These are phyloP conservation scores for Leptosomus discolor DNA, from an alignment of 2,113 vertebrate genomes.

Conservation along the genomic window DNA sequence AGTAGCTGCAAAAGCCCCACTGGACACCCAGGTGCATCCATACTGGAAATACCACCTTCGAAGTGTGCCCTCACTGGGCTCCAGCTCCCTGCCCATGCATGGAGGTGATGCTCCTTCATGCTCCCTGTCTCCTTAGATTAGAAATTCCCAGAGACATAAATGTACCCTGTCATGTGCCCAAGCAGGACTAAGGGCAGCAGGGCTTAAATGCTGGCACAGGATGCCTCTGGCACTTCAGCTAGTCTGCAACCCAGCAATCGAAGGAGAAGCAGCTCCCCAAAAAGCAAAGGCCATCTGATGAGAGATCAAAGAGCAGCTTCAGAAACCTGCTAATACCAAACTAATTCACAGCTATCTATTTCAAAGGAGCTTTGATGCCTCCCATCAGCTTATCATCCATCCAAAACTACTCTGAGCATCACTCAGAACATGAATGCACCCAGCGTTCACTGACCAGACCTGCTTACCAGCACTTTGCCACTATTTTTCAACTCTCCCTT, in stretches of 20 bases:
- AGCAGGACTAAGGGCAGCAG: not conserved
- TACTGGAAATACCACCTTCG: not conserved
- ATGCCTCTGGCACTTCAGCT: not conserved
- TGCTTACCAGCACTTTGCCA: not conserved
- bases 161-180: not conserved
- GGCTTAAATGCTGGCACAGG: not conserved
- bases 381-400: not conserved
- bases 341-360: not conserved
- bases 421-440: not conserved
- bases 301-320: not conserved
- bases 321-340: conserved; percentile 12
- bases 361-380: conserved; percentile 10
- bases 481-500: not conserved
- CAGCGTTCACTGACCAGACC: not conserved
- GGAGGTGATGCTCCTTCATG: not conserved
- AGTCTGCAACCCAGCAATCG: not conserved
- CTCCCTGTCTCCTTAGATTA: not conserved
- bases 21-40: not conserved
- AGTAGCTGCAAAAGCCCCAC: not conserved
- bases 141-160: not conserved
- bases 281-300: not conserved
- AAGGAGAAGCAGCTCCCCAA: not conserved
- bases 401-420: not conserved
- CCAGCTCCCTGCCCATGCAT: not conserved
- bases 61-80: not conserved